Base-by-base conservation (phyloP, 2,797 vertebrate genomes). In the Protosalanx chinensis region DNA sequence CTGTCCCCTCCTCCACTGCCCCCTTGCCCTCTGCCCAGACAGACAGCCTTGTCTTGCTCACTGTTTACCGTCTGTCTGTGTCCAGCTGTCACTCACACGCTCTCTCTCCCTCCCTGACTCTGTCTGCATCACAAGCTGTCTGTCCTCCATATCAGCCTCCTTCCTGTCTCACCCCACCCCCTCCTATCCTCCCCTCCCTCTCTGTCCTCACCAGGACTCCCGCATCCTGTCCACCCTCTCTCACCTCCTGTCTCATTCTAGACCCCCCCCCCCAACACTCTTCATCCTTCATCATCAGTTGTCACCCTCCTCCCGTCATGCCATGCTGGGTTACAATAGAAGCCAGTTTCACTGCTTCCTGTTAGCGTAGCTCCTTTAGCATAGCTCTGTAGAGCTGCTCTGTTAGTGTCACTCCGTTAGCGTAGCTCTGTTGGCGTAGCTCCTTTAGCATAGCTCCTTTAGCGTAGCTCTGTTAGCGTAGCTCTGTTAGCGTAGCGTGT, bases 1-100 rank as follows among this genome's bases (percentile, higher is more conserved):
- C 23, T 27, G 23, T 27, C 23, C 23, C 23, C 41, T 13, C 33
- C 23, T 3, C 37, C 33, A n/a, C 5, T 27, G 23, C 0, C 12
- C 56, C 56, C 56, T 57, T 64, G 20, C 64, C 65, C 30, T 4
- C 49, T 49, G 72, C 16, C 67, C 79, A 76, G 37, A 56, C 46
- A 70, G 72, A 83, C 74, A 76, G 70, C 57, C 67, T 71, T 30
- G 46, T 53, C 49, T 58, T 0, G 30, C 46, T 65, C 18, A 23
- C 10, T 67, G 27, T 80, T 75, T 75, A 81, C 67, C 62, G 72
- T 73, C 56, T 69, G 33, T 56, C 16, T 69, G 57, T 61, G n/a
- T 68, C 23, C 73, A 16, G 46, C 64, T 67, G 20, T 67, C 20
- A 3, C 10, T n/a, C 23, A 30, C 64, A 4, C 29, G 1, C 27